Conservation (phyloP, 2,113 vertebrate genomes). For the Sprattus sprattus region DNA sequence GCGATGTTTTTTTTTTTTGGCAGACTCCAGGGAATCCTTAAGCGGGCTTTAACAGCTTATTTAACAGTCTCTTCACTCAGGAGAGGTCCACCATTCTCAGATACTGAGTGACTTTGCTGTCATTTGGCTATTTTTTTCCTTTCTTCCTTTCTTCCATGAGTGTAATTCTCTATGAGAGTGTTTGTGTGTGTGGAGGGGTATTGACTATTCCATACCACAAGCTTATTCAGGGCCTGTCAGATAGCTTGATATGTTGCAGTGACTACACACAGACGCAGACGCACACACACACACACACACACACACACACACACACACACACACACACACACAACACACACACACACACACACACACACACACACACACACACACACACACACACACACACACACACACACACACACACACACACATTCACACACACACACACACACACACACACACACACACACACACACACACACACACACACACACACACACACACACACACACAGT, state of each 20-base stretch:
- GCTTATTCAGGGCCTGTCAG: neutral
- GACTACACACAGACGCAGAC: neutral
- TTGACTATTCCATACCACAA: neutral
- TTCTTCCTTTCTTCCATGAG: neutral
- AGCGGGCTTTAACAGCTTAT: neutral
- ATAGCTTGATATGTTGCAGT: neutral
- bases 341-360: too few species aligned
- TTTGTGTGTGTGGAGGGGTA: neutral
- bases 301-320: neutral
- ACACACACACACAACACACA: too few species aligned
- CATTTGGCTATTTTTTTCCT: neutral
- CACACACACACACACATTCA: too few species aligned
- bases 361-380: too few species aligned
- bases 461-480: constrained; percentile 13
- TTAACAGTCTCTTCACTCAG: too few species aligned
- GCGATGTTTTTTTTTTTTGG: neutral
- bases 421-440: neutral
- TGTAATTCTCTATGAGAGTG: too few species aligned
- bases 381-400: too few species aligned
- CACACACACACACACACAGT: too few species aligned
- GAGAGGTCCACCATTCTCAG: neutral
- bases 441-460: neutral
- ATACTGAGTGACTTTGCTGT: neutral
- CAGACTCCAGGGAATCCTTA: neutral
- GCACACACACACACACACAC: neutral